A percentile compares a stretch with the other conserved stretches of the same genome.
Conservation (phyloP, 2,888 invertebrate species). For the Himalopsyche anomala region DNA sequence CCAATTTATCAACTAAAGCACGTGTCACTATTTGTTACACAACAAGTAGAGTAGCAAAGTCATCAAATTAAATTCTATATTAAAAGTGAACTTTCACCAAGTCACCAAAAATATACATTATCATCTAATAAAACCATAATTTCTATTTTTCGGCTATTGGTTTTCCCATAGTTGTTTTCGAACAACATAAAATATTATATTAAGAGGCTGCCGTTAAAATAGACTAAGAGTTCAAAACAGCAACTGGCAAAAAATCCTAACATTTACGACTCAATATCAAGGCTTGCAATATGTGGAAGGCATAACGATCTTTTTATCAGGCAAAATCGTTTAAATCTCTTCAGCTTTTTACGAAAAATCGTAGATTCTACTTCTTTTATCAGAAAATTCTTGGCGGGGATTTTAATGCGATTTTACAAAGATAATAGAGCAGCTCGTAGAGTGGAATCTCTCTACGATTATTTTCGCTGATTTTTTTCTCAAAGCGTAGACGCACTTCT, state of each 20-base stretch:
- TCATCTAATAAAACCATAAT: too few relatives aligned
- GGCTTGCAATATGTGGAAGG: slow-evolving; percentile 45
- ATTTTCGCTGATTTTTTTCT: slow-evolving; percentile 6
- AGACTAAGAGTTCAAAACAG: too few relatives aligned
- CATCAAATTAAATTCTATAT: too few relatives aligned
- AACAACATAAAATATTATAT: too few relatives aligned
- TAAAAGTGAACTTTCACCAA: too few relatives aligned
- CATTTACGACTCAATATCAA: background rate
- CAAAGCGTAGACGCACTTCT: background rate
- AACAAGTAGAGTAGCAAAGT: too few relatives aligned
- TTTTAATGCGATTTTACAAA: slow-evolving; percentile 47
- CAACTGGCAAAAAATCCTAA: background rate
- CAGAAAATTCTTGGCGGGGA: slow-evolving; percentile 46
- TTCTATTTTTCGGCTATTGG: too few relatives aligned
- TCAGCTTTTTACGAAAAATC: slow-evolving; percentile 42
- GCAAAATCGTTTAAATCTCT: slow-evolving; percentile 48
- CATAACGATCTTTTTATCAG: slow-evolving; percentile 63
- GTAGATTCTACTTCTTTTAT: slow-evolving; percentile 47
- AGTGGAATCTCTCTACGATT: slow-evolving; percentile 7
- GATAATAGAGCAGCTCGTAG: slow-evolving; percentile 44
- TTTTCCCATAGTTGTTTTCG: too few relatives aligned
- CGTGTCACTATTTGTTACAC: too few relatives aligned
- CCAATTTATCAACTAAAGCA: too few relatives aligned
- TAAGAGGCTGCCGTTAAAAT: too few relatives aligned
- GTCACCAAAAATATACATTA: too few relatives aligned